Conservation (phyloP, 2,113 vertebrate species). For the Hydrochoerus hydrochaeris region DNA sequence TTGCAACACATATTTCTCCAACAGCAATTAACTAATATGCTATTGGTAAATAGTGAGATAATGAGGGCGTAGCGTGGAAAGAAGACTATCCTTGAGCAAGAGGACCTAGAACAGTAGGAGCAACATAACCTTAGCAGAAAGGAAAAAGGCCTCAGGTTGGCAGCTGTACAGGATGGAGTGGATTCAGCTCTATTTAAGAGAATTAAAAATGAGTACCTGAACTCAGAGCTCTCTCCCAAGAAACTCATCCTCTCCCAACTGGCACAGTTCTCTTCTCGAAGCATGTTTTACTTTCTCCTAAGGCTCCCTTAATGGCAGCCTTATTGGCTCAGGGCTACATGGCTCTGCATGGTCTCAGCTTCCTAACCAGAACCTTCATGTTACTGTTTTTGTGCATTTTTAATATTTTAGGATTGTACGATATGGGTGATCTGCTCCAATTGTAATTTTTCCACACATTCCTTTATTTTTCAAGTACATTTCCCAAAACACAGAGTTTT, state of each 20-base stretch:
- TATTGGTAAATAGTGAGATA: constrained; percentile 12
- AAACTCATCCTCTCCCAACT: neutral
- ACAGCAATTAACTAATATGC: constrained; percentile 17
- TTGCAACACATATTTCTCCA: constrained; percentile 20
- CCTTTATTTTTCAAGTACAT: neutral
- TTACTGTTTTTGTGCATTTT: neutral
- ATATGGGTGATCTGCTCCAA: neutral
- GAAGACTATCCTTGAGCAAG: neutral
- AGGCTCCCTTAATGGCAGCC: neutral
- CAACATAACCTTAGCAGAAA: neutral
- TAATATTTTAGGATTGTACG: neutral
- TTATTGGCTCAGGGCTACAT: neutral
- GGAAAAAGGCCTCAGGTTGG: neutral
- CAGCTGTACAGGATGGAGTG: neutral
- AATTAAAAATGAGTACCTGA: neutral
- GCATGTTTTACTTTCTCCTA: neutral
- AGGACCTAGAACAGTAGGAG: neutral
- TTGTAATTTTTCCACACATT: neutral
- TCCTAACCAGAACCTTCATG: neutral
- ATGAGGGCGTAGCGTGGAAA: neutral
- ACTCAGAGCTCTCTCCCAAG: neutral
- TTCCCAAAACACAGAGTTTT: constrained; percentile 14
- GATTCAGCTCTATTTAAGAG: neutral
- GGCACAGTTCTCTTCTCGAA: neutral
- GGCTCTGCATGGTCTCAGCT: neutral